Conservation (phyloP, 1,140 invertebrate species). For the Drosophila parabipectinata region DNA sequence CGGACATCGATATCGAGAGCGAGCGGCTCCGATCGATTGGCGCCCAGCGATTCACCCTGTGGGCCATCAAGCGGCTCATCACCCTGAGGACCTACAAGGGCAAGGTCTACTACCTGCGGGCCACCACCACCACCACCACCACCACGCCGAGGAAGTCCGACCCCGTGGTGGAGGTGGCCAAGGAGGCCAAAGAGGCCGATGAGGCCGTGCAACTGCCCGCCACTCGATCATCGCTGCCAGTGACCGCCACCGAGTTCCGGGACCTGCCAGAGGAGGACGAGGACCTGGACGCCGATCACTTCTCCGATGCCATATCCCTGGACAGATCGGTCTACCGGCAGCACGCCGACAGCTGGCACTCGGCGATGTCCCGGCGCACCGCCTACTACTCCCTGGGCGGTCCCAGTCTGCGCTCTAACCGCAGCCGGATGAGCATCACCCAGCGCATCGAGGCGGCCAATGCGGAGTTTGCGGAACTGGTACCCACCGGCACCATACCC, state of each 20-base stretch:
- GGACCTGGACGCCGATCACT: constrained; percentile 37
- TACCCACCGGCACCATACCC: constrained; percentile 90
- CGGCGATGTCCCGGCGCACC: constrained; percentile 89
- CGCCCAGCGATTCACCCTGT: constrained; percentile 94
- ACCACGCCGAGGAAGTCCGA: constrained; percentile 44
- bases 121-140: too few relatives aligned
- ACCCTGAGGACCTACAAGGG: constrained; percentile 89
- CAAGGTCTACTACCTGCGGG: constrained; percentile 87
- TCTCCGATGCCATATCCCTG: constrained; percentile 57
- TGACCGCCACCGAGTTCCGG: constrained; percentile 40
- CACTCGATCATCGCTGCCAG: constrained; percentile 24
- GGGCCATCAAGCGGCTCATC: constrained; percentile 92
- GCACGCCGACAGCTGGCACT: constrained; percentile 91
- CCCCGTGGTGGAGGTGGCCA: constrained; percentile 4
- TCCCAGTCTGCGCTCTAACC: constrained; percentile 70
- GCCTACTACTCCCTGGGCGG: constrained; percentile 90
- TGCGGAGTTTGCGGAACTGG: constrained; percentile 86
- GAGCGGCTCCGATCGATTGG: constrained; percentile 95
- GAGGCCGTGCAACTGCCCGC: neutral
- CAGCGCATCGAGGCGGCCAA: constrained; percentile 67
- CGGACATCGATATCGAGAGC: constrained; percentile 99
- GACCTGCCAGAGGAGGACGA: constrained; percentile 49
- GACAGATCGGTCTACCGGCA: constrained; percentile 83
- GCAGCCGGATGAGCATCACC: constrained; percentile 58
- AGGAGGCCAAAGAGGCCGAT: constrained; percentile 2